phyloP scores from a whole-genome alignment of 2,888 invertebrate genomes.

The Drosophila subsilvestris region DNA sequence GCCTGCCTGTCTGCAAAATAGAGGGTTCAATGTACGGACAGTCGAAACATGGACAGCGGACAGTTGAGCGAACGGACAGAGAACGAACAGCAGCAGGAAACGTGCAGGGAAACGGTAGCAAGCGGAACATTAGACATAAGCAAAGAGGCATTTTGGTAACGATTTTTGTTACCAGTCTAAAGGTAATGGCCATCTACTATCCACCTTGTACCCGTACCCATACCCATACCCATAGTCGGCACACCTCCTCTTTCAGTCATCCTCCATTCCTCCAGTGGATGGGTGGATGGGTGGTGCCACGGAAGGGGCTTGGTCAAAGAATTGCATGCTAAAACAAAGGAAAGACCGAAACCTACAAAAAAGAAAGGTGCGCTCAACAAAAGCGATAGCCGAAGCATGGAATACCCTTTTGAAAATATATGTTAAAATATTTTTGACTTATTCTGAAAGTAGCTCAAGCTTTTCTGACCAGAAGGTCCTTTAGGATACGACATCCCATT shows the following conservation, averaged over 20 bases:
- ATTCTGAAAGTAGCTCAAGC: not conserved
- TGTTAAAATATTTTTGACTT: not conserved
- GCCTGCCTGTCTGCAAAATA: not conserved
- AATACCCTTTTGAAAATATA: constrained; percentile 18
- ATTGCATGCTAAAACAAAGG: constrained; percentile 44
- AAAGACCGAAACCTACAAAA: constrained; percentile 22
- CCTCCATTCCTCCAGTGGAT: not conserved
- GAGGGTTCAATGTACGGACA: constrained; percentile 53
- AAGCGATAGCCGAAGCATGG: constrained; percentile 15
- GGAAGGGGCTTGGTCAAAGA: constrained; percentile 44
- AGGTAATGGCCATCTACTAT: not conserved
- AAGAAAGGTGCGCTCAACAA: constrained; percentile 23
- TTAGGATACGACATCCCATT: no score
- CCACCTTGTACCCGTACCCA: no score
- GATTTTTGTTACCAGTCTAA: constrained; percentile 34
- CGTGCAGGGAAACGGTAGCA: constrained; percentile 31
- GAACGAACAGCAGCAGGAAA: constrained; percentile 9
- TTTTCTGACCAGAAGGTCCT: not conserved
- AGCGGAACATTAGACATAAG: constrained; percentile 27
- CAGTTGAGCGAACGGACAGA: not conserved
- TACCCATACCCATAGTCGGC: not conserved
- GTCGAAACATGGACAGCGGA: constrained; percentile 27
- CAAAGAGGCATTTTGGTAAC: constrained; percentile 36
- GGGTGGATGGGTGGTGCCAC: constrained; percentile 38
- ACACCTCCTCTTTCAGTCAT: not conserved